Evolutionary conservation across 2,888 invertebrate genomes (phyloP).

Genomic region (Eledona agricola): DNA sequence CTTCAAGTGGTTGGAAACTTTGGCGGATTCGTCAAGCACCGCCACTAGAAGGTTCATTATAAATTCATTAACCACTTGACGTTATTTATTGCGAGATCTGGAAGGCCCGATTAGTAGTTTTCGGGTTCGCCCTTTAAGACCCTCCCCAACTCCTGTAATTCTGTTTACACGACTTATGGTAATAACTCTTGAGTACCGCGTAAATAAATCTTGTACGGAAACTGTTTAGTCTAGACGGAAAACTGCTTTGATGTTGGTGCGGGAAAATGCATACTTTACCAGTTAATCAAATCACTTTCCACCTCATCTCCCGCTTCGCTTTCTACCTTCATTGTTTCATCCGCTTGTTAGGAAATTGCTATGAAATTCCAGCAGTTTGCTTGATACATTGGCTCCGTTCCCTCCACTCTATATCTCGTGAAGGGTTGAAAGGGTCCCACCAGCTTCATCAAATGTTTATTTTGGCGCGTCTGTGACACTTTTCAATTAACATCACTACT

Average conservation of each 20-base stretch:
- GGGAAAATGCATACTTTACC: conserved; percentile 1
- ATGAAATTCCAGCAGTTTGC: conserved; percentile 20
- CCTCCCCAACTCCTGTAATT: not conserved
- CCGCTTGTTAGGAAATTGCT: conserved; percentile 11
- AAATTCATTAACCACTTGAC: conserved; percentile 34
- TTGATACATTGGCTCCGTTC: conserved; percentile 5
- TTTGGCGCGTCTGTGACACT: too few species aligned
- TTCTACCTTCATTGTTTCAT: conserved; percentile 20
- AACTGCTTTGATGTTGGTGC: conserved; percentile 1
- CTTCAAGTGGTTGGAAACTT: conserved; percentile 34
- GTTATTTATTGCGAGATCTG: conserved; percentile 27
- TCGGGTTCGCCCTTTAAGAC: conserved; percentile 4
- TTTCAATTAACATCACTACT: too few species aligned
- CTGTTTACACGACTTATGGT: conserved; percentile 11
- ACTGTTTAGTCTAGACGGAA: conserved; percentile 6
- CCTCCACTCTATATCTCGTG: too few species aligned
- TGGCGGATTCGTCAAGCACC: conserved; percentile 28
- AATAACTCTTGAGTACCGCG: conserved; percentile 10
- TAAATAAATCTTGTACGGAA: conserved; percentile 4
- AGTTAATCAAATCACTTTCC: conserved; percentile 27
- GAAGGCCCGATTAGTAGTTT: conserved; percentile 9
- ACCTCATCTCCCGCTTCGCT: conserved; percentile 19
- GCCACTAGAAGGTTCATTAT: conserved; percentile 36
- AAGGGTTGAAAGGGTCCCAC: too few species aligned
- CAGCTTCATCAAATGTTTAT: too few species aligned